Evolutionary conservation across 2,113 vertebrate species (phyloP).

Genomic region (Microcebus lehilahytsara): DNA sequence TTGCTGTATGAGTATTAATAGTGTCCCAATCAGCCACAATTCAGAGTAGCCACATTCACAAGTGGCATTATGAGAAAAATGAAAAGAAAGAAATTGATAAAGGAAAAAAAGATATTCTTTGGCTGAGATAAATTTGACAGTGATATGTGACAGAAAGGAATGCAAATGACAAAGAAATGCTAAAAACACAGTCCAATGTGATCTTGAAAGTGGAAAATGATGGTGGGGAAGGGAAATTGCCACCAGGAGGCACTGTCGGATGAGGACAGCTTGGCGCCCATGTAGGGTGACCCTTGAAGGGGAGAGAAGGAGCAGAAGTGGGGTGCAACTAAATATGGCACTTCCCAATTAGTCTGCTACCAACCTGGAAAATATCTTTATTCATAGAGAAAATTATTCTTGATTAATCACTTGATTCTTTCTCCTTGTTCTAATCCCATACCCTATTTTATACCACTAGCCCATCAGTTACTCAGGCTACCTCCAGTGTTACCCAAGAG

Average conservation of each 20-base stretch:
- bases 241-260: background rate
- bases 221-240: background rate
- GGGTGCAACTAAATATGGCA: background rate
- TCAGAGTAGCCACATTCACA: background rate
- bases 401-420: background rate
- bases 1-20: background rate
- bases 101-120: background rate
- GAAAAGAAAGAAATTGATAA: background rate
- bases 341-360: background rate
- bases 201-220: background rate
- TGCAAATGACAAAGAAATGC: background rate
- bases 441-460: background rate
- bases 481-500: background rate
- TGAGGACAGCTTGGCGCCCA: background rate
- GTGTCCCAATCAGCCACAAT: background rate
- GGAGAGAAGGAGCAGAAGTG: background rate
- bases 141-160: background rate
- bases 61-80: background rate
- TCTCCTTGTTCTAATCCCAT: background rate
- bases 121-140: background rate
- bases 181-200: background rate
- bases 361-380: background rate
- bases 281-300: background rate
- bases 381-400: background rate
- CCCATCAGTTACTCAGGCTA: background rate